Percentiles rank a stretch among this genome's conserved stretches.
Conservation (phyloP, 2,113 vertebrate species). For the Pseudonaja textilis region DNA sequence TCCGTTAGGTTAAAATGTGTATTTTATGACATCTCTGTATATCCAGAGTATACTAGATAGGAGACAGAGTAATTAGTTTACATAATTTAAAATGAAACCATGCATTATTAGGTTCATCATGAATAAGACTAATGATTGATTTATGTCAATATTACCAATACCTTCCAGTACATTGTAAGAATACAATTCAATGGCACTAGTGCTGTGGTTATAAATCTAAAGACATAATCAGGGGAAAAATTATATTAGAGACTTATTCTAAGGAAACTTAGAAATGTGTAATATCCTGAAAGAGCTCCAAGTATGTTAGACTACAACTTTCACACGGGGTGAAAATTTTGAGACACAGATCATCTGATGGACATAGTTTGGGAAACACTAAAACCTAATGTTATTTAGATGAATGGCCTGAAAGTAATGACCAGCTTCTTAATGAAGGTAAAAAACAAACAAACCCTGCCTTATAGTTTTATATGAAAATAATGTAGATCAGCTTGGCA, state of each 20-base stretch:
- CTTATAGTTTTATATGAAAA: not conserved
- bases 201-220: not conserved
- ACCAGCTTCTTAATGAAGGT: not conserved
- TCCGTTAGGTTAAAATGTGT: conserved; percentile 48
- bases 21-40: conserved; percentile 49
- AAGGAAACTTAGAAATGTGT: not conserved
- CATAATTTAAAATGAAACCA: conserved; percentile 52
- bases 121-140: not conserved
- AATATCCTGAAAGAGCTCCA: not conserved
- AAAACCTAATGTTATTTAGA: not conserved
- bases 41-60: not conserved
- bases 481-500: not conserved
- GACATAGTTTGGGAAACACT: not conserved
- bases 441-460: too few relatives aligned
- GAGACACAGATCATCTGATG: not conserved
- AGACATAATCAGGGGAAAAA: not conserved
- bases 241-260: not conserved
- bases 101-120: conserved; percentile 22
- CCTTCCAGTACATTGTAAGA: not conserved
- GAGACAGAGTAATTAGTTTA: not conserved
- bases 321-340: not conserved
- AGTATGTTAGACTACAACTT: not conserved
- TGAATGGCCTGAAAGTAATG: not conserved
- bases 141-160: not conserved
- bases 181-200: not conserved